phyloP scores from a whole-genome alignment of 2,888 invertebrate species.

The Melolontha melolontha region DNA sequence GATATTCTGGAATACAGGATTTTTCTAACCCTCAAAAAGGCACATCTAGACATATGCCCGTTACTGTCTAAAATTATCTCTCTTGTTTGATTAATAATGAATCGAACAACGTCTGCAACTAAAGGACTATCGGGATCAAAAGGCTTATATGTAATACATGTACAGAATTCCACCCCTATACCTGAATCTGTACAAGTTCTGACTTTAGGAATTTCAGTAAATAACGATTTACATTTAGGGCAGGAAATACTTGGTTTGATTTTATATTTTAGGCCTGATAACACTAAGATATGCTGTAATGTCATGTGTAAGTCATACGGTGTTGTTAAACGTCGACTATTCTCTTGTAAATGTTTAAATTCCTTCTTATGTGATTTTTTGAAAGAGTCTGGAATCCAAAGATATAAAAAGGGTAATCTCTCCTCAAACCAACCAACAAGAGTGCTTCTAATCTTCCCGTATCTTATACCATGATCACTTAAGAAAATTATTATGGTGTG shows the following conservation, averaged over 20 bases:
- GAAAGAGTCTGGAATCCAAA: constrained; percentile 76
- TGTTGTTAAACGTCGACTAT: constrained; percentile 77
- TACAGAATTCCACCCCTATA: constrained; percentile 81
- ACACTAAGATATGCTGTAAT: constrained; percentile 72
- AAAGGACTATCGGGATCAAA: constrained; percentile 66
- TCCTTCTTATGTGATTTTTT: constrained; percentile 69
- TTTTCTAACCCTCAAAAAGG: constrained; percentile 51
- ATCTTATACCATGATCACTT: constrained; percentile 85
- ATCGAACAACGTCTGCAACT: constrained; percentile 68
- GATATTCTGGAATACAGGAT: constrained; percentile 23
- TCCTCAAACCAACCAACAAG: constrained; percentile 84
- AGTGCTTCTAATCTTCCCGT: constrained; percentile 76
- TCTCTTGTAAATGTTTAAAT: constrained; percentile 70
- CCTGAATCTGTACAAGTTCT: constrained; percentile 78
- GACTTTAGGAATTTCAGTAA: constrained; percentile 69
- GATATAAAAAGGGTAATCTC: constrained; percentile 78
- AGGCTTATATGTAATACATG: constrained; percentile 74
- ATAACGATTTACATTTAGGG: constrained; percentile 74
- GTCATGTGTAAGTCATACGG: constrained; percentile 85
- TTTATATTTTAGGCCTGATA: constrained; percentile 64
- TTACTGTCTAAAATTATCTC: constrained; percentile 46
- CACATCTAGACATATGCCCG: constrained; percentile 53
- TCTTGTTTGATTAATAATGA: constrained; percentile 61
- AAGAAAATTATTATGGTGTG: constrained; percentile 79
- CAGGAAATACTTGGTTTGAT: constrained; percentile 66